A percentile compares a stretch with the other conserved stretches of the same genome.
Evolutionary conservation across 1,140 invertebrate species (phyloP).

Genomic region (Neelides sp.): DNA sequence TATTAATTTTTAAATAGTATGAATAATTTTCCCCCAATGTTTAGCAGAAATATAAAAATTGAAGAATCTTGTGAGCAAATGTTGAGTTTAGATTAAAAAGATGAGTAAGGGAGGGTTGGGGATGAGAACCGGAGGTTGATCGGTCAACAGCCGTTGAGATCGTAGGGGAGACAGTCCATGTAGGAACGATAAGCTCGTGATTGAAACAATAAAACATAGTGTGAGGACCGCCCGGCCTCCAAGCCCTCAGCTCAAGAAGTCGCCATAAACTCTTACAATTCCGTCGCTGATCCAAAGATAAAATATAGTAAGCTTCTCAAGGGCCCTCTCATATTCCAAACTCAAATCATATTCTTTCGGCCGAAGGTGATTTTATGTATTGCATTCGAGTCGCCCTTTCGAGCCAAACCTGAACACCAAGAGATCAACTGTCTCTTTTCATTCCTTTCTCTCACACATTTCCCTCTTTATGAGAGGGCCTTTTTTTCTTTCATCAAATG

Average conservation of each 20-base stretch:
- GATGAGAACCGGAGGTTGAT: constrained; percentile 18
- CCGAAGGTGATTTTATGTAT: background rate
- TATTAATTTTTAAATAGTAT: no score
- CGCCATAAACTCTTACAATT: background rate
- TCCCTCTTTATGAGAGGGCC: constrained; percentile 23
- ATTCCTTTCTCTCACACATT: no score
- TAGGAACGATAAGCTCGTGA: constrained; percentile 22
- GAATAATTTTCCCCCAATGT: no score
- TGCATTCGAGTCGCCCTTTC: constrained; percentile 9
- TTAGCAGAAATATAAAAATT: no score
- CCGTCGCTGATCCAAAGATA: no score
- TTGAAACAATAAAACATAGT: constrained; percentile 29
- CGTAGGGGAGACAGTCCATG: constrained; percentile 18
- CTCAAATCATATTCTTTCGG: background rate
- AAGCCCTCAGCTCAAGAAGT: background rate
- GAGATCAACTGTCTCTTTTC: constrained; percentile 1
- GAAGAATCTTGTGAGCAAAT: no score
- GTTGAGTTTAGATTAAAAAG: no score
- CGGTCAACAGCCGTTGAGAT: constrained; percentile 20
- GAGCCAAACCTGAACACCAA: background rate
- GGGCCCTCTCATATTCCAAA: no score
- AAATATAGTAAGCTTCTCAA: no score
- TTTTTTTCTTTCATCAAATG: constrained; percentile 26
- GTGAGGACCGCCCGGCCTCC: constrained; percentile 5
- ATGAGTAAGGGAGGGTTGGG: no score